Conservation (phyloP, 2,113 vertebrate species). For the Pseudopodoces humilis region DNA sequence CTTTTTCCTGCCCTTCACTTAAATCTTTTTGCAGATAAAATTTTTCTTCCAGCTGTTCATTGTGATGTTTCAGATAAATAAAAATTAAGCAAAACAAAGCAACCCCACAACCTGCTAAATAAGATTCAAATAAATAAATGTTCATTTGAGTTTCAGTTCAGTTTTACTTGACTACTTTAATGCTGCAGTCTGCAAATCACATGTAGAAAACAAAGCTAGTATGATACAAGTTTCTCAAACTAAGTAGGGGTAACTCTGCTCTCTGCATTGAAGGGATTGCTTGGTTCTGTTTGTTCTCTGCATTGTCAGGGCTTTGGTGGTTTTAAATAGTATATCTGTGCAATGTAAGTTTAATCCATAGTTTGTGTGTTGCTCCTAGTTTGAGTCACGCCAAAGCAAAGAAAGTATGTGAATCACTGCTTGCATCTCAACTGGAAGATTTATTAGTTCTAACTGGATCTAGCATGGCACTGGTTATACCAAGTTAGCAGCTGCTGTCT, state of each 20-base stretch:
- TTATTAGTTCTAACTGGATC: background rate
- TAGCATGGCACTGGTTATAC: background rate
- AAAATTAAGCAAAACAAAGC: background rate
- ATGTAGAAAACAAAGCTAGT: background rate
- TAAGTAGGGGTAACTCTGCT: background rate
- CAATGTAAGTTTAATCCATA: background rate
- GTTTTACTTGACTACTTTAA: background rate
- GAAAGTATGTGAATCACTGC: background rate
- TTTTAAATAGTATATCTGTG: background rate
- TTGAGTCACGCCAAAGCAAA: background rate
- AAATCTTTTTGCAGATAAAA: background rate
- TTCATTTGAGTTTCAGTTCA: background rate
- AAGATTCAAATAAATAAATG: background rate
- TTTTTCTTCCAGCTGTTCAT: background rate
- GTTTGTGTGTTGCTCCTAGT: background rate
- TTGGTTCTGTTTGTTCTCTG: background rate
- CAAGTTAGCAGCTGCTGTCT: background rate
- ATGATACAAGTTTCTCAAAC: background rate
- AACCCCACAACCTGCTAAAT: background rate
- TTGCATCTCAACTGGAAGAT: background rate
- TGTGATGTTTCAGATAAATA: background rate
- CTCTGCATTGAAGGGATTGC: background rate
- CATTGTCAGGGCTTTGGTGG: background rate
- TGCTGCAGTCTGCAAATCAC: background rate
- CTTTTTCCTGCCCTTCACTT: background rate